Base-by-base conservation (phyloP, 1,140 invertebrate genomes). In the Ceratina calcarata region DNA sequence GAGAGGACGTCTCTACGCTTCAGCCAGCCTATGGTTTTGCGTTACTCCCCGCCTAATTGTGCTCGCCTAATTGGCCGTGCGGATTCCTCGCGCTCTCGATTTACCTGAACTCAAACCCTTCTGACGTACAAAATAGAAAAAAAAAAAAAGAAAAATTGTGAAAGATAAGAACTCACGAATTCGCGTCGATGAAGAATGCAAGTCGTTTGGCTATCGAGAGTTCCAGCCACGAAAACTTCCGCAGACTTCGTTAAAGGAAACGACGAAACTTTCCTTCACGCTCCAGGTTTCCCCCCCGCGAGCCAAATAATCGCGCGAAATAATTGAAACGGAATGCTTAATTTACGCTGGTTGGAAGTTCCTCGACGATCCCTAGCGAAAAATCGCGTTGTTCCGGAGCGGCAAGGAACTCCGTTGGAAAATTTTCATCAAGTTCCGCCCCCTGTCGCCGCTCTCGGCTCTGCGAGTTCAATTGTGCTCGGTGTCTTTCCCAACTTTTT, bases 241-340 rank as follows among this genome's bases (percentile, higher is more conserved):
- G 13, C 69, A 51, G 82, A 86, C 75, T 85, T 85, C 75, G 84
- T 85, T 85, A 79, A 22, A 65, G 67, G 60, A 58, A 71, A 32
- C 57, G 58, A 49, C 58, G 58, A 67, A 84, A 84, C 79, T 85
- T 81, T 78, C 51, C 72, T 37, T 6, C 32, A 37, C 32, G 45
- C 24, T 24, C 65, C 27, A 65, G 16, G 20, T n/a, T 32, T 18
- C 60, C 37, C 32, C 22, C 55, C 22, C 58, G 66, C 53, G 55
- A 55, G 18, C 64, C 84, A 80, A 85, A 86, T 77, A 82, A 85
- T 85, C 68, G 80, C 71, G 72, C 49, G 77, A 83, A 80, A 86
- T 86, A 85, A 86, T 86, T 86, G 80, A 82, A 86, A 85, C 67
- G 84, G 75, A 82, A 86, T 81, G 79, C 67, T 72, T 74, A 79